Evolutionary conservation across 2,888 invertebrate species (phyloP).

Genomic region (Tachina fera): DNA sequence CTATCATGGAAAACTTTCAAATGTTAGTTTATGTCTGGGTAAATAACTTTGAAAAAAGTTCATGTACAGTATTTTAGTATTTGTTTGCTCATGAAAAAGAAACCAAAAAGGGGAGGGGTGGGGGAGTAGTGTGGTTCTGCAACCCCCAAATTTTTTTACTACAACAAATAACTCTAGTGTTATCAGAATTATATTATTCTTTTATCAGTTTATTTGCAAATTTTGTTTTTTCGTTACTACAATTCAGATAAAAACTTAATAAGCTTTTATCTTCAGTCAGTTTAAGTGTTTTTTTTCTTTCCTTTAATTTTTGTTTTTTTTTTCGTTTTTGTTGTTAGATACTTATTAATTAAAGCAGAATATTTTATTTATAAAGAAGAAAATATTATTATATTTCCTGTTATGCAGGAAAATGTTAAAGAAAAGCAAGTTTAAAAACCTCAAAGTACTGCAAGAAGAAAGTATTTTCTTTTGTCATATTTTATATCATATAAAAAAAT

Average conservation of each 20-base stretch:
- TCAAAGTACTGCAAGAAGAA: no score
- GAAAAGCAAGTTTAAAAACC: no score
- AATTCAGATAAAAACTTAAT: constrained; percentile 50
- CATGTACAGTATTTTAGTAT: neutral
- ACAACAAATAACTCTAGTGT: neutral
- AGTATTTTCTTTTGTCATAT: no score
- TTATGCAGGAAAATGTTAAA: no score
- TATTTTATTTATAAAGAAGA: constrained; percentile 1
- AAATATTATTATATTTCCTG: no score
- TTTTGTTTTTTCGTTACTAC: neutral
- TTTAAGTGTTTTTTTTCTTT: constrained; percentile 4
- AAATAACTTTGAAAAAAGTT: constrained; percentile 7
- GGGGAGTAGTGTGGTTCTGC: neutral
- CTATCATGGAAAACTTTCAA: constrained; percentile 22
- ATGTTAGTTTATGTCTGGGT: constrained; percentile 11
- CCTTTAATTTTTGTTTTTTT: neutral
- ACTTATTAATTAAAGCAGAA: neutral
- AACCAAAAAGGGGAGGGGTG: neutral
- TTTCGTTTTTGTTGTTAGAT: neutral
- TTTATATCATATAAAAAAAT: no score
- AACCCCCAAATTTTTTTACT: neutral
- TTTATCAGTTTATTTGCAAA: constrained; percentile 7
- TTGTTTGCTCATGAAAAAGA: neutral
- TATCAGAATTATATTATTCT: constrained; percentile 18
- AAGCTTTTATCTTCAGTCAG: constrained; percentile 46